Evolutionary conservation across 1,140 invertebrate species (phyloP).

Genomic region (Littorina saxatilis): DNA sequence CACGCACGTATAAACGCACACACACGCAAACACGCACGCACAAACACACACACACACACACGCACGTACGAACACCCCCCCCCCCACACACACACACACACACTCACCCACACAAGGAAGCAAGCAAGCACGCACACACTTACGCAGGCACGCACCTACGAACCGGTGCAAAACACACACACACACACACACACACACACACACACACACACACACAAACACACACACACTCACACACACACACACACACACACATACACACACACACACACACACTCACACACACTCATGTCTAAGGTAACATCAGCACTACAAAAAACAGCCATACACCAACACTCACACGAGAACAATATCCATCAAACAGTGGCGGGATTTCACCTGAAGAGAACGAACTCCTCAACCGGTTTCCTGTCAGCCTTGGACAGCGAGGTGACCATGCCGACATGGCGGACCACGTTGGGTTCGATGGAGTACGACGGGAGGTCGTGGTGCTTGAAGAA

Average conservation of each 20-base stretch:
- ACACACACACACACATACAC: background rate
- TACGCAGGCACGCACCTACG: no score
- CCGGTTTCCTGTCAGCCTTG: background rate
- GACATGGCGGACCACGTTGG: constrained; percentile 54
- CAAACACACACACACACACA: no score
- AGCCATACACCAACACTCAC: background rate
- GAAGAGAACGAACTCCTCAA: background rate
- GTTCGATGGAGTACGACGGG: constrained; percentile 51
- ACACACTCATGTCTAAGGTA: background rate
- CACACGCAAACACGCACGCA: no score
- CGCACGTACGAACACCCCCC: no score
- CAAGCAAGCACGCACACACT: no score
- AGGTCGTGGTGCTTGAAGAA: constrained; percentile 37
- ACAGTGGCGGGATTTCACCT: background rate
- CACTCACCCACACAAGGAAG: no score
- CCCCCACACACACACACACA: no score
- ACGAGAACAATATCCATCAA: no score
- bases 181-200: background rate
- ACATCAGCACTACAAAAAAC: background rate
- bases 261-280: background rate
- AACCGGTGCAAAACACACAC: no score
- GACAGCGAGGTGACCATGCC: constrained; percentile 66
- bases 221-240: background rate
- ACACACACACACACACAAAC: no score
- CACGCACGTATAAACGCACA: no score